Percentiles rank a stretch among this genome's conserved stretches.
Conservation (phyloP, 2,113 vertebrate species). For the Vulpes vulpes region DNA sequence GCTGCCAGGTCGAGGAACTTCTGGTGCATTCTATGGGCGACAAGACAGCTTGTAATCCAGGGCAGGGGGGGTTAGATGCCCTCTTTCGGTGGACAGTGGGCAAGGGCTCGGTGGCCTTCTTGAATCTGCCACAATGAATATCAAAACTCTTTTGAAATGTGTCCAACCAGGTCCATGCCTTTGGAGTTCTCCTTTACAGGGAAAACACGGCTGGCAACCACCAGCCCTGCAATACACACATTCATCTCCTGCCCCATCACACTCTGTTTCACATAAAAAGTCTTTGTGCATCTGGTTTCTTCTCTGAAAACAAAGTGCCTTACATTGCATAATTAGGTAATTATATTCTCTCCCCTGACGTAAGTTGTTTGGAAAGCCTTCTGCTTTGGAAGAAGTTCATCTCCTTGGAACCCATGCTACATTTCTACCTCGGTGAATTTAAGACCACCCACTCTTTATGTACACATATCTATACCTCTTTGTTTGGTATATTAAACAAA, state of each 20-base stretch:
- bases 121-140: background rate
- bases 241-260: background rate
- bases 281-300: background rate
- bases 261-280: background rate
- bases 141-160: background rate
- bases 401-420: background rate
- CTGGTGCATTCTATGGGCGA: rapidly evolving
- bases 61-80: too few relatives aligned
- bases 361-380: constrained; percentile 2
- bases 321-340: background rate
- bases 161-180: too few relatives aligned
- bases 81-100: rapidly evolving
- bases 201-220: rapidly evolving
- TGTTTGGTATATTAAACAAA: background rate
- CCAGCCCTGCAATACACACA: rapidly evolving
- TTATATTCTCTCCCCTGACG: background rate
- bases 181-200: background rate
- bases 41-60: background rate
- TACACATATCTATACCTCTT: background rate
- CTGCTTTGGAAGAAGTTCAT: background rate
- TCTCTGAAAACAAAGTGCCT: background rate
- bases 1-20: rapidly evolving
- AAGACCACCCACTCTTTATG: constrained; percentile 1
- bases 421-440: background rate
- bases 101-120: too few relatives aligned